Base-by-base conservation (phyloP, 1,140 invertebrate species). In the Oedothorax gibbosus region DNA sequence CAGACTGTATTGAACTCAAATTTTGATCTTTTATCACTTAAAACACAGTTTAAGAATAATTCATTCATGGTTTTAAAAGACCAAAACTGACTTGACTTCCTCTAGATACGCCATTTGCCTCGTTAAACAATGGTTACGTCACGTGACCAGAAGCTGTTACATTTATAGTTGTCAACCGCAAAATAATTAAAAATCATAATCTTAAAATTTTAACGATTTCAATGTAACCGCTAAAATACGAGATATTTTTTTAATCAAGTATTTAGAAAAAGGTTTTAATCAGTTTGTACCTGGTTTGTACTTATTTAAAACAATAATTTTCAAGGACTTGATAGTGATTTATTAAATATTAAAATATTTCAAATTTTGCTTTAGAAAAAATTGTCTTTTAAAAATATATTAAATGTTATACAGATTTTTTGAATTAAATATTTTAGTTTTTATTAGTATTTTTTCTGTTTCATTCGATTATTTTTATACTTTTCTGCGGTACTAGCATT, bases 91-190 rank as follows among this genome's bases (percentile, higher is more conserved):
- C 54, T 78, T 71, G 64, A 68, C 65, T 64, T 69, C 83, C 83
- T 56, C 21, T 51, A 73, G 57, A 56, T 65, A 57, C 84, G 84
- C 84, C 84, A 85, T 85, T 85, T 85, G 69, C 84, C 84, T 85
- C 84, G 54, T 73, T 80, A 72, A 85, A 85, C 77, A 80, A 85
- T 65, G 77, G 51, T 73, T 79, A 56, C 20, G 56, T 85, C 84
- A 85, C 84, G 84, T 85, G 84, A 85, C 84, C 84, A 18, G 10
- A 15, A 66, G 77, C 72, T 78, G 51, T 85, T 85, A 64, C 50
- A 71, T 60, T 62, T 69, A 78, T 14, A 62, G 65, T 7, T 62
- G 49, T 14, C 69, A 73, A 72, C 69, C 80, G 6, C 14, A 57
- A 75, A 57, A 51, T 75, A 15, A 53, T 53, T 10, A 71, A n/a